These are phyloP conservation scores for Oryzias celebensis DNA, from an alignment of 2,113 vertebrate genomes.

Conservation along the genomic window DNA sequence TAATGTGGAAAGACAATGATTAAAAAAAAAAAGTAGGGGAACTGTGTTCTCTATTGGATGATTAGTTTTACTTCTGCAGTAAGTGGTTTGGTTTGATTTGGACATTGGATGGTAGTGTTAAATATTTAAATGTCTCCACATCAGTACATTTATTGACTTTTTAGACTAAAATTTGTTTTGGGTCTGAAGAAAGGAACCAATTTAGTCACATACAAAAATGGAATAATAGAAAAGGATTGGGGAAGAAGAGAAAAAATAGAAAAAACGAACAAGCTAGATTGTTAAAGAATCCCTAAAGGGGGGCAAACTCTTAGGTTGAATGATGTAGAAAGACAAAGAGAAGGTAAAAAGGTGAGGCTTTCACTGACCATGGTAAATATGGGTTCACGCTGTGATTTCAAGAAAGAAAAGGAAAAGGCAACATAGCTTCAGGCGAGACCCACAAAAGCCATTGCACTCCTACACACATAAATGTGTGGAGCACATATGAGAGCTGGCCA, in stretches of 20 bases:
- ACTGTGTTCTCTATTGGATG: constrained; percentile 17
- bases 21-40: not conserved
- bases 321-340: constrained; percentile 27
- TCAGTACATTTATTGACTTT: constrained; percentile 40
- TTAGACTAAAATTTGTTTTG: constrained; percentile 37
- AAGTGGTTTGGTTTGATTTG: constrained; percentile 33
- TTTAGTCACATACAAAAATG: no score
- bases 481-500: not conserved
- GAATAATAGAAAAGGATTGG: not conserved
- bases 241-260: not conserved
- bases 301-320: constrained; percentile 24
- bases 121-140: constrained; percentile 47
- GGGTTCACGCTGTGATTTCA: constrained; percentile 45
- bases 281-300: constrained; percentile 26
- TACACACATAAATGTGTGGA: not conserved
- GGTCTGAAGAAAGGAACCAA: constrained; percentile 33
- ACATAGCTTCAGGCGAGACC: constrained; percentile 21
- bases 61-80: constrained; percentile 21
- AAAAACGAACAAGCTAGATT: constrained; percentile 31
- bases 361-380: constrained; percentile 28
- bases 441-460: constrained; percentile 7
- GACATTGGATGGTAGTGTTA: constrained; percentile 39
- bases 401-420: constrained; percentile 14
- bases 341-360: constrained; percentile 39
- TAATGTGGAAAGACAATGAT: constrained; percentile 19